phyloP scores from a whole-genome alignment of 2,113 vertebrate genomes.

The Hippocampus mohnikei region DNA sequence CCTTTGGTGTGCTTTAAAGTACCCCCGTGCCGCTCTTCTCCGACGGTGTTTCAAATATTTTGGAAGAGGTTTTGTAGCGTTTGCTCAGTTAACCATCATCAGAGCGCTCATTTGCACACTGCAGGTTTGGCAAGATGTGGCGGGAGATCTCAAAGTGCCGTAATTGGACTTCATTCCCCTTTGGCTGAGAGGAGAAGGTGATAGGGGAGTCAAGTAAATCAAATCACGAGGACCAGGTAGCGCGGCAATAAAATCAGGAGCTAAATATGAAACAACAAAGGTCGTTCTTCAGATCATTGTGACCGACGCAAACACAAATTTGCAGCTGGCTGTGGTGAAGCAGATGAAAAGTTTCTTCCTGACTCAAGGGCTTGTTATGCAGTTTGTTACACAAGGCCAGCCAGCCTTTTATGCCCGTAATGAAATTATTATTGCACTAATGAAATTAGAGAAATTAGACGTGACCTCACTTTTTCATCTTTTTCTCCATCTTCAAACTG shows the following conservation, averaged over 20 bases:
- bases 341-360: slow-evolving; percentile 66
- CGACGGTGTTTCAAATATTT: slow-evolving; percentile 67
- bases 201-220: slow-evolving; percentile 57
- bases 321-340: slow-evolving; percentile 25
- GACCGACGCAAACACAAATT: slow-evolving; percentile 16
- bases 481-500: slow-evolving; percentile 17
- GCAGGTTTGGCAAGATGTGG: slow-evolving; percentile 61
- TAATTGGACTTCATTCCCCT: slow-evolving; percentile 64
- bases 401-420: slow-evolving; percentile 3
- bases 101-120: slow-evolving; percentile 70
- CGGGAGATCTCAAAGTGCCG: slow-evolving; percentile 59
- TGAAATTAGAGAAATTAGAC: slow-evolving; percentile 27
- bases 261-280: slow-evolving; percentile 9
- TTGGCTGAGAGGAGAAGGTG: slow-evolving; percentile 57
- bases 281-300: slow-evolving; percentile 1
- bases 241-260: neutral
- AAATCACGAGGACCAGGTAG: slow-evolving; percentile 11
- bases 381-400: slow-evolving; percentile 62
- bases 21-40: slow-evolving; percentile 25
- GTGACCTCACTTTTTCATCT: slow-evolving; percentile 16
- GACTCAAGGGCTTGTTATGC: slow-evolving; percentile 52
- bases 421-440: slow-evolving; percentile 17
- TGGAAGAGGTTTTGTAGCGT: slow-evolving; percentile 59
- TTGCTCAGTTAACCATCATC: slow-evolving; percentile 62
- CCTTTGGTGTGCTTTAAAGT: slow-evolving; percentile 52